A percentile compares a stretch with the other conserved stretches of the same genome.
These are phyloP conservation scores for Agelastica alni DNA, from an alignment of 2,888 invertebrate species.

Conservation along the genomic window DNA sequence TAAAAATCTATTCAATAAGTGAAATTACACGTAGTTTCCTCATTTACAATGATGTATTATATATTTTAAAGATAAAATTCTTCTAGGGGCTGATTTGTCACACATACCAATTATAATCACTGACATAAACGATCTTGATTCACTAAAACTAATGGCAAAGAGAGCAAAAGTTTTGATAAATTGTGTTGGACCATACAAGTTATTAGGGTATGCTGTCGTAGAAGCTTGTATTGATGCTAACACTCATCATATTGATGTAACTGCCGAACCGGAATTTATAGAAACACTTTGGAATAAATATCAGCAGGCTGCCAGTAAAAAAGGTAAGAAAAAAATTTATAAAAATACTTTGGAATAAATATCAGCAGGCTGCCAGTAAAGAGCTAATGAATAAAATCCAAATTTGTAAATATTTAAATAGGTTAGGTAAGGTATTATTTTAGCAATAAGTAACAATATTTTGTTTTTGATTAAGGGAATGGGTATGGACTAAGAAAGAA, in stretches of 20 bases:
- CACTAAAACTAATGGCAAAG: constrained; percentile 79
- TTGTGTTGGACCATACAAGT: constrained; percentile 87
- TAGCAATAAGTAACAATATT: too few species aligned
- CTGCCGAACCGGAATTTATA: constrained; percentile 80
- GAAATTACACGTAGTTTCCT: too few species aligned
- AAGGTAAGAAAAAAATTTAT: constrained; percentile 64
- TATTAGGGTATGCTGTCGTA: constrained; percentile 88
- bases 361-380: not conserved
- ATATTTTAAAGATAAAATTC: too few species aligned
- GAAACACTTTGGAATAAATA: constrained; percentile 72
- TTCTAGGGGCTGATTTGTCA: constrained; percentile 38
- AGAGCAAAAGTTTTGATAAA: constrained; percentile 82
- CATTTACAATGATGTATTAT: too few species aligned
- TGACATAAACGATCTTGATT: constrained; percentile 74
- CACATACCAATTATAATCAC: constrained; percentile 60
- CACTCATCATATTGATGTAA: constrained; percentile 90
- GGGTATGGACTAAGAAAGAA: too few species aligned
- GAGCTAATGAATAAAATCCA: too few species aligned
- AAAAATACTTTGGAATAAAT: constrained; percentile 64
- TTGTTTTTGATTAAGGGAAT: too few species aligned
- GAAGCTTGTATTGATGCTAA: constrained; percentile 77
- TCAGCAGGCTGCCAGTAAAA: constrained; percentile 71
- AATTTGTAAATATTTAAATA: too few species aligned
- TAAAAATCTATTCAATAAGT: too few species aligned
- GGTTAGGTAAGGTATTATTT: too few species aligned